Evolutionary conservation across 2,113 vertebrate genomes (phyloP).

Genomic region (Monarcha castaneiventris): DNA sequence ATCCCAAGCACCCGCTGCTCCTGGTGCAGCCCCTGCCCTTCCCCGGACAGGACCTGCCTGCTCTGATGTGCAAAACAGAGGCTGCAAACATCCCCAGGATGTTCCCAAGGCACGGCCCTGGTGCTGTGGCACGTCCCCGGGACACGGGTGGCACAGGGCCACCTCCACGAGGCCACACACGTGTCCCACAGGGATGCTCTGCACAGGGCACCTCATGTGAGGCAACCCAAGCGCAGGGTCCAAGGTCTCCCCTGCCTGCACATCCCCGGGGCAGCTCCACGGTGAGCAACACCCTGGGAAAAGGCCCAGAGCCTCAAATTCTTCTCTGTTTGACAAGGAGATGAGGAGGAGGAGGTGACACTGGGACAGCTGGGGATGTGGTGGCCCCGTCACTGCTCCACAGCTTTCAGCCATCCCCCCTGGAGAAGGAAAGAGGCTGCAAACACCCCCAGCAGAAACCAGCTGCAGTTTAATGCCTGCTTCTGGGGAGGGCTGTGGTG

Average conservation of each 20-base stretch:
- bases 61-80: background rate
- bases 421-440: background rate
- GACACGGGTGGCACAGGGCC: background rate
- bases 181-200: background rate
- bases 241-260: background rate
- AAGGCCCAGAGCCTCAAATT: background rate
- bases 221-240: background rate
- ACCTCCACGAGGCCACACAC: background rate
- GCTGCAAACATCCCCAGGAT: background rate
- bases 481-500: background rate
- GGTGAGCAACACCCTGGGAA: rapidly evolving
- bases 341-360: background rate
- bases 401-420: rapidly evolving
- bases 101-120: background rate
- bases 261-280: background rate
- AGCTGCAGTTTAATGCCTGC: background rate
- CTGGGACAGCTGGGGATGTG: rapidly evolving
- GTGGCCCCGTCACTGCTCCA: rapidly evolving
- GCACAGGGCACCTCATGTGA: background rate
- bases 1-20: background rate
- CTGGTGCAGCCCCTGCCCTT: background rate
- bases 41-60: background rate
- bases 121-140: background rate
- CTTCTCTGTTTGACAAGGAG: rapidly evolving
- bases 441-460: background rate